Evolutionary conservation across 2,888 invertebrate species (phyloP), one percentile per base, ranked within the genome.

Genomic region (Apotomis betuletana): DNA sequence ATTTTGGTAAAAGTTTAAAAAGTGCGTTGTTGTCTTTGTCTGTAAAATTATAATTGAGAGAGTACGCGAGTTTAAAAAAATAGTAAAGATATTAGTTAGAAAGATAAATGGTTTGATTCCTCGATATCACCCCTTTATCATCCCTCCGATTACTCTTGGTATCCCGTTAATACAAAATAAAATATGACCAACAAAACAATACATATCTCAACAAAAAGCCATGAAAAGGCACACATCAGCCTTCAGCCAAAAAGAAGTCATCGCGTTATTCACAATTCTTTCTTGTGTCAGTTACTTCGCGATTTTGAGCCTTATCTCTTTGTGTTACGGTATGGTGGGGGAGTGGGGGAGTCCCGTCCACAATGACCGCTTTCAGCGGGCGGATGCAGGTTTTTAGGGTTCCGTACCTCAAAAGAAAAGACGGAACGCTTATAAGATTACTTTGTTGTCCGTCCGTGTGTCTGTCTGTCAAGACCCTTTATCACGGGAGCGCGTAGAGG

Each of bases 351-450:
- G 64, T 27, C 27, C 9, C 41, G 77, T 77, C 77, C 73, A 90
- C 88, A 91, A 91, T 88, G 86, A 83, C 87, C 87, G 89, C 89
- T 92, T 91, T 89, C 89, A 87, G 84, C 80, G 83, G 86, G 87
- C 92, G 92, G 92, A 92, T 90, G 91, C 90, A 92, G 90, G 91
- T 90, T 91, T 92, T 2, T 27, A 27, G 27, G 27, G 27, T 27
- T 27, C 27, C 27, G 27, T 27, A 27, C 27, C 27, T 2, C 15
- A 2, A 27, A 27, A 27, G 2, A 27, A 27, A 27, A 27, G 27
- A 27, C 2, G 27, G 27, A 27, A 27, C 27, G 1, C 2, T 27
- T 27, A 2, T 27, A 27, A 27, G 27, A 27, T 27, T 0, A 27
- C 27, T 1, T 27, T 27, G 27, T 27, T 27, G 2, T 27, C 27